These are phyloP conservation scores for Collichthys lucidus DNA, from an alignment of 2,113 vertebrate species.

Conservation along the genomic window DNA sequence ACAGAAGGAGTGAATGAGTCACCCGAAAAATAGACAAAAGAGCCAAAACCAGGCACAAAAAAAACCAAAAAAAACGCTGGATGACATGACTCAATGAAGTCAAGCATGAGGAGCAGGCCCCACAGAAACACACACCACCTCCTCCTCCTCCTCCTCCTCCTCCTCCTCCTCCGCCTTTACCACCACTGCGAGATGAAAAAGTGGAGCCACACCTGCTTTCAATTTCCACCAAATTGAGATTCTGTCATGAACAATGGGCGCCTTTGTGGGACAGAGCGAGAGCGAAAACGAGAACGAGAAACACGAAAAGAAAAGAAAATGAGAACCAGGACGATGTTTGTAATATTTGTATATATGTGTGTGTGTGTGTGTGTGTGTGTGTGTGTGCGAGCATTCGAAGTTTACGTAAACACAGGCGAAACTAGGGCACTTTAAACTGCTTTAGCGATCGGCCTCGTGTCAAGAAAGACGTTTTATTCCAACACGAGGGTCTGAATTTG, in stretches of 20 bases:
- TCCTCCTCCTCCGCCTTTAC: background rate
- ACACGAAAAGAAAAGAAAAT: slow-evolving; percentile 29
- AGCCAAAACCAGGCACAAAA: slow-evolving; percentile 13
- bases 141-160: background rate
- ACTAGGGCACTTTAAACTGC: background rate
- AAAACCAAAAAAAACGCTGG: background rate
- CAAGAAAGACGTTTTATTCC: background rate
- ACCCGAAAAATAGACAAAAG: background rate
- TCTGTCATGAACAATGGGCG: slow-evolving; percentile 74
- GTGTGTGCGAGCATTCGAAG: background rate
- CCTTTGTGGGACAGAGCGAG: slow-evolving; percentile 67
- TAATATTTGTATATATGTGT: slow-evolving; percentile 22
- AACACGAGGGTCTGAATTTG: too few species aligned
- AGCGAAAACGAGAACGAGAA: slow-evolving; percentile 8
- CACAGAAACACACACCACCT: slow-evolving; percentile 27
- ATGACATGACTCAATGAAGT: slow-evolving; percentile 46
- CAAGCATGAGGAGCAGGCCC: slow-evolving; percentile 29
- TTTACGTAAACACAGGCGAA: background rate
- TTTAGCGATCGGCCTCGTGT: background rate
- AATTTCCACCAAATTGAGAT: slow-evolving; percentile 77
- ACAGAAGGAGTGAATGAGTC: slow-evolving; percentile 36
- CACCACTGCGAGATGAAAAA: slow-evolving; percentile 46
- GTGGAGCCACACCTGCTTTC: slow-evolving; percentile 79
- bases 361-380: background rate
- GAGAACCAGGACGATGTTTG: slow-evolving; percentile 27